These are phyloP conservation scores for Leptobrachium ailaonicum DNA, from an alignment of 2,113 vertebrate genomes.

Conservation along the genomic window DNA sequence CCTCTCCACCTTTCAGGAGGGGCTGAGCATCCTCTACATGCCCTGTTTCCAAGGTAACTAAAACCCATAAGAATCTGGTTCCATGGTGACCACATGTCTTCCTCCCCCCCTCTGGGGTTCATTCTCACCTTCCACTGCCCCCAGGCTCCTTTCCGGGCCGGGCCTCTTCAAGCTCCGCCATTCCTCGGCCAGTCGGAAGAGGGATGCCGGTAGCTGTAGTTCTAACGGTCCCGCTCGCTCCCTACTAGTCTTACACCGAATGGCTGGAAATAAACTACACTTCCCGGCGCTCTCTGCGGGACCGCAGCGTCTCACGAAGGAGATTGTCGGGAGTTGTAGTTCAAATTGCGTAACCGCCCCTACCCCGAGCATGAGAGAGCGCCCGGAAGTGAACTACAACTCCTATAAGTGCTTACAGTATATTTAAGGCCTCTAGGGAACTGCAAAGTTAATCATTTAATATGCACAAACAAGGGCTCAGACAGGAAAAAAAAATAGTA, in stretches of 20 bases:
- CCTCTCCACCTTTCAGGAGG: no score
- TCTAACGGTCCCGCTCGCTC: no score
- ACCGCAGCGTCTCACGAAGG: neutral
- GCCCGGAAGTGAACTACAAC: neutral
- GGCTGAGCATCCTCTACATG: neutral
- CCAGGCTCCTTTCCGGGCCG: neutral
- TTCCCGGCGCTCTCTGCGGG: neutral
- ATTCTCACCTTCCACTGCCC: constrained; percentile 29
- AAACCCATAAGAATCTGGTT: neutral
- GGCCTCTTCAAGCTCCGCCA: constrained; percentile 39
- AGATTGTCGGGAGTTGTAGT: constrained; percentile 55
- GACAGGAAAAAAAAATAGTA: no score
- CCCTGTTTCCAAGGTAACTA: neutral
- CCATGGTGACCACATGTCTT: constrained; percentile 7
- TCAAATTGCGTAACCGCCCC: neutral
- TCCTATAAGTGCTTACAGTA: neutral
- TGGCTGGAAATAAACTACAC: neutral
- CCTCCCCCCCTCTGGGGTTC: neutral
- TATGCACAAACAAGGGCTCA: no score
- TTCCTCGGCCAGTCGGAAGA: constrained; percentile 1
- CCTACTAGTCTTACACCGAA: neutral
- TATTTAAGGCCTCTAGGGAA: no score
- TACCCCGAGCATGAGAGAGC: no score
- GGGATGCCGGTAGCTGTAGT: neutral
- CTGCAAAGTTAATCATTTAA: no score